Conservation (phyloP, 2,797 vertebrate genomes). For the Limosa lapponica region DNA sequence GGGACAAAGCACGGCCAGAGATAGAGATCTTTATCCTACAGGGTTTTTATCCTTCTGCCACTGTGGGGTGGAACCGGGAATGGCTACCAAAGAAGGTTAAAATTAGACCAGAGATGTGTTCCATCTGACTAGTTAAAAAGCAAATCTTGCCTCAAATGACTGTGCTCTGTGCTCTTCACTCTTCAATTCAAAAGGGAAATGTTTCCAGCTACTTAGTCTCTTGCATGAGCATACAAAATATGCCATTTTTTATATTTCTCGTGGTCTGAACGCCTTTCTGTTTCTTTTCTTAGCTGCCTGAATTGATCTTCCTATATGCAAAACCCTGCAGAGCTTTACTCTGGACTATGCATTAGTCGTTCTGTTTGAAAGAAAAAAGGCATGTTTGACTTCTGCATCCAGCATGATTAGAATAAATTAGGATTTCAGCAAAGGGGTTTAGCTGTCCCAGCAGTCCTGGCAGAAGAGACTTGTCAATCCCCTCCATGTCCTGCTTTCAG, state of each 20-base stretch:
- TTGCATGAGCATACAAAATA: neutral
- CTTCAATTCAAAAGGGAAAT: neutral
- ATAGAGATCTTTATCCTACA: accelerated
- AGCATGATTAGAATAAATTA: neutral
- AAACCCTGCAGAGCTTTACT: neutral
- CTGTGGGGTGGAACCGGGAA: neutral
- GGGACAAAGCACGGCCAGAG: neutral
- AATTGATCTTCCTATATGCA: neutral
- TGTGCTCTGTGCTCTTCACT: neutral
- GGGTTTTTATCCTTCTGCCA: neutral
- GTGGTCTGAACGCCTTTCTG: neutral
- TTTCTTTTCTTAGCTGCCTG: conserved; percentile 1
- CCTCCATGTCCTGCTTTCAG: neutral
- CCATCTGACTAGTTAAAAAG: neutral
- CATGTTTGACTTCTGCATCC: neutral
- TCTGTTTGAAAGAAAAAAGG: neutral
- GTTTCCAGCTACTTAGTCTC: neutral
- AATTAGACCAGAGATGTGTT: neutral
- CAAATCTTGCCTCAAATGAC: neutral
- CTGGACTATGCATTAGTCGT: neutral
- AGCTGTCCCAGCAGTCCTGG: neutral
- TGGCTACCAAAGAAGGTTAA: neutral
- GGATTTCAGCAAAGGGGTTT: neutral
- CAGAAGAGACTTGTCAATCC: neutral
- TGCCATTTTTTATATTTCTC: neutral